Base-by-base conservation (phyloP, 2,113 vertebrate species). In the Illadopsis cleaveri region DNA sequence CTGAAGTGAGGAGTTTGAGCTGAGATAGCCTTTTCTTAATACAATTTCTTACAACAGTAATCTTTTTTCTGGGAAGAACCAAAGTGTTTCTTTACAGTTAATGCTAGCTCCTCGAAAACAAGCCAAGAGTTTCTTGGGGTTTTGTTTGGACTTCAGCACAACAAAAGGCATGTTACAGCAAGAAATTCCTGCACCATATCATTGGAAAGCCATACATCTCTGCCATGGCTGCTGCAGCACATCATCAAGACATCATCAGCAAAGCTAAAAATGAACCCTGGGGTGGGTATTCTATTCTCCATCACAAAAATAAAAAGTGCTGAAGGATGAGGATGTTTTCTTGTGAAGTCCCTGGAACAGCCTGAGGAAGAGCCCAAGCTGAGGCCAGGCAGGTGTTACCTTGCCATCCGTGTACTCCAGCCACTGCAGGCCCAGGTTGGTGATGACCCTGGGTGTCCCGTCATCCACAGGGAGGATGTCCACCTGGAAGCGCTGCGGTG, bases 381-480 rank as follows among this genome's bases (percentile, higher is more conserved):
- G 38, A 80, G 40, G 5, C 14, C 40, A 40, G 48, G 45, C 31
- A 21, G 51, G 89, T 73, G 5, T 96, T 96, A 99, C 99, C 99
- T 99, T 98, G 97, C 98, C 98, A 72, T 99, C 99, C 86, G 97
- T 91, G 82, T 99, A 98, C 89, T 99, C 99, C 95, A 99, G 97
- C 99, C 99, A 99, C 95, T 99, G 99, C 58, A 99, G 97, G 11
- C 99, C 99, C 88, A 99, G 96, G 96, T 99, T 99, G 96, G 99
- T 99, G 94, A 99, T 94, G 12, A 99, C 98, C 25, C 98, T 98
- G 2, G 99, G 99, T 2, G 99, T 99, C 11, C 99, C 98, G 1
- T 99, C 98, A 27, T 99, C 99, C 31, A 99, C 99, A 0, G 99
- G 98, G 25, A 99, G 97, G 73, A 99, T 97, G 17, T 99, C 99